These are phyloP conservation scores for Xyrichtys novacula DNA, from an alignment of 2,797 vertebrate species.

Conservation along the genomic window DNA sequence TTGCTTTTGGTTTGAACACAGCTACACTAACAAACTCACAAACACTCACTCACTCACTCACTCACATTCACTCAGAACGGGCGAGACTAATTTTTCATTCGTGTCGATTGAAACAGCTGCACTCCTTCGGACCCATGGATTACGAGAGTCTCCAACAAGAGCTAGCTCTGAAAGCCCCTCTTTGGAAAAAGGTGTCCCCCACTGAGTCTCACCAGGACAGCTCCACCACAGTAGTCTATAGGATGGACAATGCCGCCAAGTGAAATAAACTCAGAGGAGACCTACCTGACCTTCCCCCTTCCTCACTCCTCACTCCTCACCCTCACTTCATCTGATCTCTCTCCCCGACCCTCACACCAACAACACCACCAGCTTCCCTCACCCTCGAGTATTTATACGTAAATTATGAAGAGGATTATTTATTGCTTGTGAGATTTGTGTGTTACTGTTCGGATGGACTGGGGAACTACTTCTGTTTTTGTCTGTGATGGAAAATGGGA, in stretches of 20 bases:
- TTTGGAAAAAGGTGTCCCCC: conserved; percentile 97
- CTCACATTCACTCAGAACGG: background rate
- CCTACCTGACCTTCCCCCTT: background rate
- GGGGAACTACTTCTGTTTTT: conserved; percentile 28
- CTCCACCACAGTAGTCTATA: conserved; percentile 99
- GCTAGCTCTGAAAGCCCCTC: conserved; percentile 97
- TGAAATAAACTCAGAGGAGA: conserved; percentile 41
- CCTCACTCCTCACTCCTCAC: background rate
- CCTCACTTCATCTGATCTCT: conserved; percentile 25
- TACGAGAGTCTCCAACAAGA: conserved; percentile 98
- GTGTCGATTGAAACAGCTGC: conserved; percentile 96
- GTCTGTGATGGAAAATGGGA: conserved; percentile 27
- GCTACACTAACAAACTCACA: background rate
- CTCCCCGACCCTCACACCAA: background rate
- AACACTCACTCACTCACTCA: conserved; percentile 6
- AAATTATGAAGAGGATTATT: conserved; percentile 68
- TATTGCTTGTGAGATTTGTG: conserved; percentile 59
- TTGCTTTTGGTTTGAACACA: conserved; percentile 1
- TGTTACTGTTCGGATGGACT: conserved; percentile 38
- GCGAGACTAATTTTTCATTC: conserved; percentile 91
- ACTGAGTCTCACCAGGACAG: conserved; percentile 94
- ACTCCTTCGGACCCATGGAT: conserved; percentile 94
- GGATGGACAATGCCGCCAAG: conserved; percentile 93
- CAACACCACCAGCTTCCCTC: conserved; percentile 13
- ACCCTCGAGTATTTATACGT: conserved; percentile 61